Evolutionary conservation across 1,140 invertebrate genomes (phyloP).

Genomic region (Scaptomyza montana): DNA sequence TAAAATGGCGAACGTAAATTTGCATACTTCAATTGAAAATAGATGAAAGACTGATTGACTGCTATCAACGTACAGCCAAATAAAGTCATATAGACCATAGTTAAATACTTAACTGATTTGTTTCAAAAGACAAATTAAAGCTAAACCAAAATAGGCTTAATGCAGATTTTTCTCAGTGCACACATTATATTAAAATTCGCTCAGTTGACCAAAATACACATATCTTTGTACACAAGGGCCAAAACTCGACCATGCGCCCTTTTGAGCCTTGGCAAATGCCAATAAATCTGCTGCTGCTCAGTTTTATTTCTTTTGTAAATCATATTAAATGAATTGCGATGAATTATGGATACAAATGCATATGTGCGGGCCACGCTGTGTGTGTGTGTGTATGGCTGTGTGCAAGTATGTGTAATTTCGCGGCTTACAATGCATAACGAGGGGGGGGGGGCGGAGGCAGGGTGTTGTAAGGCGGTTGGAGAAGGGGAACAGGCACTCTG

Average conservation of each 20-base stretch:
- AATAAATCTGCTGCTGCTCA: slow-evolving; percentile 53
- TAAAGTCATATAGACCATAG: too few species aligned
- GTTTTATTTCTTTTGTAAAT: slow-evolving; percentile 72
- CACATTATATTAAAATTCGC: slow-evolving; percentile 35
- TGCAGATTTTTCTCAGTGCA: slow-evolving; percentile 26
- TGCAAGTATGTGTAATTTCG: slow-evolving; percentile 40
- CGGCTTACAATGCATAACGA: slow-evolving; percentile 42
- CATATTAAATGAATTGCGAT: slow-evolving; percentile 79
- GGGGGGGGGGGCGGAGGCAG: too few species aligned
- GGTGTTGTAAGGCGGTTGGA: too few species aligned
- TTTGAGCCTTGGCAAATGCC: slow-evolving; percentile 42
- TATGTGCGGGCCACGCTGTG: slow-evolving; percentile 25
- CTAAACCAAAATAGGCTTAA: too few species aligned
- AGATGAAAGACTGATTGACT: too few species aligned
- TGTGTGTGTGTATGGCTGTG: slow-evolving; percentile 18
- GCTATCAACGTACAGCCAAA: too few species aligned
- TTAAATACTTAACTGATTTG: too few species aligned
- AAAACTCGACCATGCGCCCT: background rate
- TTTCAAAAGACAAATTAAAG: too few species aligned
- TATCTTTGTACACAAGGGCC: slow-evolving; percentile 32
- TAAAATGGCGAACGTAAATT: background rate
- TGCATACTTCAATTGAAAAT: too few species aligned
- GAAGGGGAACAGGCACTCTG: slow-evolving; percentile 6
- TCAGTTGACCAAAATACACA: slow-evolving; percentile 57
- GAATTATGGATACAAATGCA: slow-evolving; percentile 61